Evolutionary conservation across 1,140 invertebrate species (phyloP).

Genomic region (Bombus confusus): DNA sequence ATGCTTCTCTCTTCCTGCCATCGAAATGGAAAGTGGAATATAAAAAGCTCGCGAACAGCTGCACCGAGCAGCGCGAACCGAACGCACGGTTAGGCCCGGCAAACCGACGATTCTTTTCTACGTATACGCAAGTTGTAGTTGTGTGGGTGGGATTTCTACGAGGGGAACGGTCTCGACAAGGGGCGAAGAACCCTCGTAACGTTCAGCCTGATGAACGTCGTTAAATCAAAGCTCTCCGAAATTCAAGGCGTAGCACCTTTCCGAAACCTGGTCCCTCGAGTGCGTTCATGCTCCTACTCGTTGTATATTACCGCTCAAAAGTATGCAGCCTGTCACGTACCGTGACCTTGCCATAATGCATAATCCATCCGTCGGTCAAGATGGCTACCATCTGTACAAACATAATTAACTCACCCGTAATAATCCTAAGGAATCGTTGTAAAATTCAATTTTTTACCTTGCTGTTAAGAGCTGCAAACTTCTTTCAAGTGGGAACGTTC

Average conservation of each 20-base stretch:
- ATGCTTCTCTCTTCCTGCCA: slow-evolving; percentile 10
- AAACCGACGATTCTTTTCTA: slow-evolving; percentile 12
- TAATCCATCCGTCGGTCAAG: too few species aligned
- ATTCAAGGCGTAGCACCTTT: not conserved
- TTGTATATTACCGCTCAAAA: too few species aligned
- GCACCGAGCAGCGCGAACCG: slow-evolving; percentile 47
- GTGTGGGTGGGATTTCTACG: slow-evolving; percentile 67
- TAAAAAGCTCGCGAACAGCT: slow-evolving; percentile 64
- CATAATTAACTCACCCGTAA: too few species aligned
- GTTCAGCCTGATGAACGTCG: slow-evolving; percentile 3
- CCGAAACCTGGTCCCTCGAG: not conserved
- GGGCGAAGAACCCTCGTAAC: slow-evolving; percentile 24
- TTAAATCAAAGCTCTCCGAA: slow-evolving; percentile 37
- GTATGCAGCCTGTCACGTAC: too few species aligned
- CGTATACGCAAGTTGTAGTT: not conserved
- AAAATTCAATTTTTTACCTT: too few species aligned
- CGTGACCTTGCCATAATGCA: too few species aligned
- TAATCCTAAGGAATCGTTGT: too few species aligned
- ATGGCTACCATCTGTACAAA: too few species aligned
- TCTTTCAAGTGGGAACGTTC: too few species aligned
- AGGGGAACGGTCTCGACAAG: slow-evolving; percentile 16
- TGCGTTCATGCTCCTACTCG: accelerated
- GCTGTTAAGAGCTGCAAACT: too few species aligned
- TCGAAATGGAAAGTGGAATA: slow-evolving; percentile 53
- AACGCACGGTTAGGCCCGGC: not conserved